Base-by-base conservation (phyloP, 2,888 invertebrate species). In the Rhamnusium bicolor region DNA sequence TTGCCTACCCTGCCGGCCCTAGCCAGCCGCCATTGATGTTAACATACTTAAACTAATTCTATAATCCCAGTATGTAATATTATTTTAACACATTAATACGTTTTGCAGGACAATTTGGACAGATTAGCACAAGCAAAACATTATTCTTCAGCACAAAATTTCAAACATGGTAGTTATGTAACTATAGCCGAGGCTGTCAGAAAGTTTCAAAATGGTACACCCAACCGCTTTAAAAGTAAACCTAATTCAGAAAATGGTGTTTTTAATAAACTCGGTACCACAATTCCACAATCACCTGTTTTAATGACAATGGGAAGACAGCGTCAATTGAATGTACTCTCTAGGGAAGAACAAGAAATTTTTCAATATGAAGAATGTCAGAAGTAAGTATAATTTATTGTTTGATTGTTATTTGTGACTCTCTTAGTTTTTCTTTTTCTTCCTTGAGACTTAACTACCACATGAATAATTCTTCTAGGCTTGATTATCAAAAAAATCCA, bases 341-440 rank as follows among this genome's bases (percentile, higher is more conserved):
- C 92, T 12, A 90, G 90, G 66, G 90, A 91, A 76, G 91, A 94
- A 79, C 88, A 89, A 61, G 94, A 94, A 83, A 88, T 90, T 74
- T 81, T 90, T 79, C 92, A 93, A 84, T 74, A 92, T 0, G 91
- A 93, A 83, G 92, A 94, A 85, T 89, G 92, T 8, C 91, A 90
- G 82, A 92, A 91, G 88, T 91, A 85, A 81, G 85, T 71, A 66
- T 18, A 14, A 40, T 40, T 49, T 1, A 21, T 18, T 21, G 21
- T n/a, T n/a, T n/a, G n/a, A n/a, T n/a, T n/a, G 12, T 32, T 69
- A 47, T 47, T 19, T 12, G 27, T n/a, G n/a, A n/a, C n/a, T n/a
- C n/a, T n/a, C n/a, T n/a, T n/a, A n/a, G n/a, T n/a, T n/a, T n/a
- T n/a, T n/a, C n/a, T n/a, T n/a, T n/a, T n/a, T n/a, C n/a, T n/a